phyloP scores from a whole-genome alignment of 2,888 invertebrate species.

The Liopterus haemorrhoidalis region DNA sequence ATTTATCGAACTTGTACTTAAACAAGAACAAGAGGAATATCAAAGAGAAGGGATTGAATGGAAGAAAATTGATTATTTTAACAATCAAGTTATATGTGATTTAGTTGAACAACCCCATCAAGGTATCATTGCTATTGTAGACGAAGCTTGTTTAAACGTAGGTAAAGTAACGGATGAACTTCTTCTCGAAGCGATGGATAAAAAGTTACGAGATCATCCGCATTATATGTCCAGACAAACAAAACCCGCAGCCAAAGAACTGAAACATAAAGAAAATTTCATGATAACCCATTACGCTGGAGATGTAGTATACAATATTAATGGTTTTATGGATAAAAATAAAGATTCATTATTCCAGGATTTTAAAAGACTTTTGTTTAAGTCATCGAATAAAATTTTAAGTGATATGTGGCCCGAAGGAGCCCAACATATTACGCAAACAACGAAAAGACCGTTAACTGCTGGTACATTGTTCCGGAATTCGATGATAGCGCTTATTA shows the following conservation, averaged over 20 bases:
- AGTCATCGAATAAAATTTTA: slow-evolving; percentile 71
- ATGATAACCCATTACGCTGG: slow-evolving; percentile 93
- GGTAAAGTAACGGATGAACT: slow-evolving; percentile 83
- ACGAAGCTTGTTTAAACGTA: slow-evolving; percentile 94
- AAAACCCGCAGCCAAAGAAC: slow-evolving; percentile 73
- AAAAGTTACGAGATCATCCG: slow-evolving; percentile 74
- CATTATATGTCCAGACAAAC: slow-evolving; percentile 87
- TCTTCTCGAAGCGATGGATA: slow-evolving; percentile 88
- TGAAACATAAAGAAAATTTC: slow-evolving; percentile 74
- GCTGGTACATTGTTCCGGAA: slow-evolving; percentile 92
- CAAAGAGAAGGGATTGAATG: slow-evolving; percentile 91
- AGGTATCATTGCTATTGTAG: slow-evolving; percentile 87
- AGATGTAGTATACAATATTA: slow-evolving; percentile 85
- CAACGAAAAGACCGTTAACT: slow-evolving; percentile 90
- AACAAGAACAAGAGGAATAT: slow-evolving; percentile 98
- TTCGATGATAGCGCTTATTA: slow-evolving; percentile 86
- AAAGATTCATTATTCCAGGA: slow-evolving; percentile 95
- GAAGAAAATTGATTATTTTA: slow-evolving; percentile 93
- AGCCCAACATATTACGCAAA: slow-evolving; percentile 79
- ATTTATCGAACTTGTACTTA: slow-evolving; percentile 94
- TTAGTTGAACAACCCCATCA: slow-evolving; percentile 90
- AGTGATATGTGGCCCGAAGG: slow-evolving; percentile 96
- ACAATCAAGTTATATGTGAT: slow-evolving; percentile 94
- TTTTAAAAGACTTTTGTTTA: slow-evolving; percentile 85
- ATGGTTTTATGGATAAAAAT: slow-evolving; percentile 95